Conservation (phyloP, 2,113 vertebrate genomes). For the Eurypyga helias region DNA sequence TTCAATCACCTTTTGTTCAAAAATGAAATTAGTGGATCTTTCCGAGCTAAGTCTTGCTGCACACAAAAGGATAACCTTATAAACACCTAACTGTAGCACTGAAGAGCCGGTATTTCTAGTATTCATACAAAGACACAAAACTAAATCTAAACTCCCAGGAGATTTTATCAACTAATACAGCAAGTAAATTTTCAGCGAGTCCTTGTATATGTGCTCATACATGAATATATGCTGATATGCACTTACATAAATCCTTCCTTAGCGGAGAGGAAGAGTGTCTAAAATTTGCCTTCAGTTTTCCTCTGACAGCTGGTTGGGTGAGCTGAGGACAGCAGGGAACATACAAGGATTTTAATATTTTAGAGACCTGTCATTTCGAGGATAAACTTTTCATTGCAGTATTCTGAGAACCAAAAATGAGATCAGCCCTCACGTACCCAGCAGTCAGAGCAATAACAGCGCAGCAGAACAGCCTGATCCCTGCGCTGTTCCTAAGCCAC, state of each 20-base stretch:
- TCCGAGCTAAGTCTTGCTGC: background rate
- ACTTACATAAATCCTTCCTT: slow-evolving; percentile 4
- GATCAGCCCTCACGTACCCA: background rate
- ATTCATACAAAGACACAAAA: background rate
- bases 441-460: background rate
- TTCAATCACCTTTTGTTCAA: background rate
- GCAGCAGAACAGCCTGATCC: background rate
- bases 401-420: background rate
- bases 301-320: slow-evolving; percentile 57
- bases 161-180: background rate
- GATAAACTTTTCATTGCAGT: slow-evolving; percentile 31
- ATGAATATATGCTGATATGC: background rate
- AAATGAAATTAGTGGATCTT: background rate
- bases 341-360: slow-evolving; percentile 61
- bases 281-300: slow-evolving; percentile 17
- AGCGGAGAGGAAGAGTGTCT: background rate
- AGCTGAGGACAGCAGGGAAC: slow-evolving; percentile 61
- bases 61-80: background rate
- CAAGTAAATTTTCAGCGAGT: slow-evolving; percentile 1
- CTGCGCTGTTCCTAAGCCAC: background rate
- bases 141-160: background rate
- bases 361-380: slow-evolving; percentile 41
- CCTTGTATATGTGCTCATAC: slow-evolving; percentile 18
- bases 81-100: background rate
- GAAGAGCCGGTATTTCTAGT: background rate